Evolutionary conservation across 2,113 vertebrate species (phyloP).

Genomic region (Nematolebias whitei): DNA sequence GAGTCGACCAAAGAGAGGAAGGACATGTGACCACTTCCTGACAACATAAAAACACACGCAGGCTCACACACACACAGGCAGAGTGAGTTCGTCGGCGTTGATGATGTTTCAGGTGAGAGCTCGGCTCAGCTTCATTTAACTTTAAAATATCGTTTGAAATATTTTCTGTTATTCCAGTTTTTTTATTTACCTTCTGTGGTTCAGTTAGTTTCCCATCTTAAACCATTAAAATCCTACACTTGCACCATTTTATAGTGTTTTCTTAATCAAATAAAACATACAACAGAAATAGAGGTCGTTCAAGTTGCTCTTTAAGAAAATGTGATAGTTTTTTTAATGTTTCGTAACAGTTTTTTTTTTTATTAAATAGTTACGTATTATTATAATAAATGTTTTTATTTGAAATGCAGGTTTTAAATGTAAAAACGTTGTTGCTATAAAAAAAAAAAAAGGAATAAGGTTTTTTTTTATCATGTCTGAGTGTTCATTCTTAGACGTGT

Average conservation of each 20-base stretch:
- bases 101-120: constrained; percentile 55
- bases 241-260: background rate
- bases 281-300: no score
- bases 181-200: background rate
- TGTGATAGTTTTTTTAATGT: no score
- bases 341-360: no score
- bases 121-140: no score
- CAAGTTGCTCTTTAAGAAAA: background rate
- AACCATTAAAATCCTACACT: background rate
- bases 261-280: background rate
- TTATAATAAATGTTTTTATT: background rate
- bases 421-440: background rate
- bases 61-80: constrained; percentile 17
- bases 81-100: constrained; percentile 20
- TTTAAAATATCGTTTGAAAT: background rate
- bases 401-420: background rate
- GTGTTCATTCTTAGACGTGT: constrained; percentile 24
- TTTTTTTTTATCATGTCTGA: constrained; percentile 26
- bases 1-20: constrained; percentile 54
- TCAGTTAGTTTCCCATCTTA: no score
- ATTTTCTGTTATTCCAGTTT: background rate
- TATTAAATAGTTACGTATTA: no score
- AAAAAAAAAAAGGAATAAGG: no score
- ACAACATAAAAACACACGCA: constrained; percentile 29
- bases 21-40: constrained; percentile 65